Evolutionary conservation across 2,113 vertebrate species (phyloP).

Genomic region (Heterochromis multidens): DNA sequence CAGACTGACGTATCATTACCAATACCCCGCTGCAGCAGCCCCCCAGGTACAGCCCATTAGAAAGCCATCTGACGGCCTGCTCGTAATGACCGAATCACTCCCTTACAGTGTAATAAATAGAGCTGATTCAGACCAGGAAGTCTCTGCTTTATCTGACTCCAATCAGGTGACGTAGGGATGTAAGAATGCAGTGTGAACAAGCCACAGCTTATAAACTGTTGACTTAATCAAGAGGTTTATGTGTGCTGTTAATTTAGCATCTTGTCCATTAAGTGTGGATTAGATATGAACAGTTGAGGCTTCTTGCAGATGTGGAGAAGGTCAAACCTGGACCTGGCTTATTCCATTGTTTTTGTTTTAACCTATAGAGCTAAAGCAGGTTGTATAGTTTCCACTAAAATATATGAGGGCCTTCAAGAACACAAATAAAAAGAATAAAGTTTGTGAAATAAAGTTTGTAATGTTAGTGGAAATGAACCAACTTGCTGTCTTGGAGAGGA

Average conservation of each 20-base stretch:
- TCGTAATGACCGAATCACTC: constrained; percentile 23
- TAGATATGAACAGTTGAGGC: background rate
- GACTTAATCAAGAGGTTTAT: background rate
- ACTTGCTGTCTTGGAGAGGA: no score
- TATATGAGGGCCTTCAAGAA: no score
- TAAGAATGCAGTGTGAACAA: background rate
- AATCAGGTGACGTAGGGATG: background rate
- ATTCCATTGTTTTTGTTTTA: background rate
- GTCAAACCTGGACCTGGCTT: background rate
- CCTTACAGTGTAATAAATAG: background rate
- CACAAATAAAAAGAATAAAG: no score
- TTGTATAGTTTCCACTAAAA: background rate
- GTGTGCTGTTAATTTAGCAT: background rate
- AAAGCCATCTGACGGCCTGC: background rate
- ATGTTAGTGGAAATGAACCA: no score
- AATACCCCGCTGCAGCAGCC: background rate
- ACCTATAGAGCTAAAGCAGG: background rate
- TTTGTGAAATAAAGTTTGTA: no score
- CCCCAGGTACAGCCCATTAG: constrained; percentile 16
- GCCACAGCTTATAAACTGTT: background rate
- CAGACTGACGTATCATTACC: constrained; percentile 32
- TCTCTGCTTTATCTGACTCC: background rate
- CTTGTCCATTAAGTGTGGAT: background rate
- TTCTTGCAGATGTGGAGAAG: background rate
- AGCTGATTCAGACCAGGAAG: background rate